Conservation (phyloP, 2,797 vertebrate species). For the Tympanoctomys barrerae region DNA sequence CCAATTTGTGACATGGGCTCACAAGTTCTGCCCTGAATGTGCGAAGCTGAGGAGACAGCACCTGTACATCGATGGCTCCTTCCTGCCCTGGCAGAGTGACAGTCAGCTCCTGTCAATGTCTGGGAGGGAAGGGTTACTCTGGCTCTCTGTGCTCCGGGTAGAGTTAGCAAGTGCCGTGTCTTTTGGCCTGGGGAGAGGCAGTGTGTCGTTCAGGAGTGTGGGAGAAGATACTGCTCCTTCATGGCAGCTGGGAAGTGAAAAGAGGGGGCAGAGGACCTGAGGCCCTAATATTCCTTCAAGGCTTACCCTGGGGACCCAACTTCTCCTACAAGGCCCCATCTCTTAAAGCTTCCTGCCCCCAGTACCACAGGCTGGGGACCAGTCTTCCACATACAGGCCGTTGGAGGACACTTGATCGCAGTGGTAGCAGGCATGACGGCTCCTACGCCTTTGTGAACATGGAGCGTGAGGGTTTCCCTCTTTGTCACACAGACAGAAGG, state of each 20-base stretch:
- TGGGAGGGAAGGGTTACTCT: background rate
- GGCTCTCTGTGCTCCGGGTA: background rate
- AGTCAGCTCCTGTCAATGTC: background rate
- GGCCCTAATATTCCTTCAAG: background rate
- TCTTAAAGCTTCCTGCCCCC: background rate
- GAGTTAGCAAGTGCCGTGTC: background rate
- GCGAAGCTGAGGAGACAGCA: background rate
- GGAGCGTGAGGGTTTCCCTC: background rate
- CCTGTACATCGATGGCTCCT: background rate
- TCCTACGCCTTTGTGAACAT: fast-evolving
- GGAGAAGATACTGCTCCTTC: background rate
- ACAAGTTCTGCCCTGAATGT: fast-evolving
- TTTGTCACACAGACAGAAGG: background rate
- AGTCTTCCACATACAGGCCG: background rate
- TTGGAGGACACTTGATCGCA: background rate
- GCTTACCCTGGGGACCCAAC: too few species aligned
- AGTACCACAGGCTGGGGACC: too few species aligned
- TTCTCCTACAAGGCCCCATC: background rate
- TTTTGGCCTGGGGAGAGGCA: background rate
- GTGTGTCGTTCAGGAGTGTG: background rate
- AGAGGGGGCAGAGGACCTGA: background rate
- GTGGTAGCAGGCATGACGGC: too few species aligned
- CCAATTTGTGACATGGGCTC: background rate
- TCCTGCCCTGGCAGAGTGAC: background rate
- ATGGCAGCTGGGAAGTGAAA: background rate